Evolutionary conservation across 2,113 vertebrate genomes (phyloP), one percentile per base, ranked within the genome.

Genomic region (Megaceryle maxima): DNA sequence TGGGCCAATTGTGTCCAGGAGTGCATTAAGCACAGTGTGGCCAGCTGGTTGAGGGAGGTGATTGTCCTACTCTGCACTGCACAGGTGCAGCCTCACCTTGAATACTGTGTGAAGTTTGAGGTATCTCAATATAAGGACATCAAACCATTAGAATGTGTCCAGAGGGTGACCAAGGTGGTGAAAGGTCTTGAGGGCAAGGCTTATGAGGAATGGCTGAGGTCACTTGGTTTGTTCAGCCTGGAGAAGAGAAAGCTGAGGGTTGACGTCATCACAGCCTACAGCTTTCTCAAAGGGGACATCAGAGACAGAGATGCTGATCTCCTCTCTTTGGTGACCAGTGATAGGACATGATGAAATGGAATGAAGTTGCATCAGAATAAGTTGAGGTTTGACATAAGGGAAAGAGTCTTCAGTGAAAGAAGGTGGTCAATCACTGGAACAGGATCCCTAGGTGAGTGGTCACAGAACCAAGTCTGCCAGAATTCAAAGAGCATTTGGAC

Each of bases 71-170:
- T 33, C 18, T 37, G 35, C 20, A 5, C 43, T 7, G 10, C 29
- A 43, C 1, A 3, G 19, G 44, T 53, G n/a, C 1, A 1, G 24
- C 57, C 35, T 5, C 12, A 31, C 20, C n/a, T 66, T 1, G 1
- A 46, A 28, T 46, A 12, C 17, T 59, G 6, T 53, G 17, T 68
- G 26, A 62, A 19, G 17, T 53, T 82, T 37, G 53, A 22, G 12
- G 21, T 0, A 1, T 25, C 7, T 74, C 10, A 16, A 3, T 56
- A 16, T 9, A 46, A 44, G 46, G 11, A 55, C 50, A 31, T 39
- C 5, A 16, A 4, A 35, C 43, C 48, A 8, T 25, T 39, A 6
- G 39, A 22, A 3, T 16, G 6, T 46, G 46, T 24, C n/a, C 37
- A 15, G 16, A 51, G 5, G 10, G 43, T 1, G 1, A 51, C 31